phyloP scores from a whole-genome alignment of 35 echinoderm and acorn worm genomes.

The Strongylocentrotus purpuratus region DNA sequence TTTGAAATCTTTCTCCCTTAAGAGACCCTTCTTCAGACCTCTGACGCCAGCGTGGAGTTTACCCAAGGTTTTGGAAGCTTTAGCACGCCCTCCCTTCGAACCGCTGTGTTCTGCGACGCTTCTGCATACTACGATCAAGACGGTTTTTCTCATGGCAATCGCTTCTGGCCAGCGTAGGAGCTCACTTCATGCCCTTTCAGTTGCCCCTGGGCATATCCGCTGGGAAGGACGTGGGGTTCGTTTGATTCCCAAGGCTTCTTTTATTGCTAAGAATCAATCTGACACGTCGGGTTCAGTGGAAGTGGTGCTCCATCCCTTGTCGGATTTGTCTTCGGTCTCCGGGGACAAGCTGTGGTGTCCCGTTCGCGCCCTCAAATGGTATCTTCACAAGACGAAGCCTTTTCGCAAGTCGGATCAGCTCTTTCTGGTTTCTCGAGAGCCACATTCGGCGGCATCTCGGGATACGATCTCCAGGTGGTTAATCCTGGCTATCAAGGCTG shows the following conservation, averaged over 20 bases:
- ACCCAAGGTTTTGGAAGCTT: background rate
- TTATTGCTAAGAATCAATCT: background rate
- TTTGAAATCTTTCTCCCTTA: background rate
- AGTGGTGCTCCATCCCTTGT: background rate
- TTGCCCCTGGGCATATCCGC: conserved; percentile 3
- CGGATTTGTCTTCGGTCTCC: too few relatives aligned
- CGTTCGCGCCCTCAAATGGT: too few relatives aligned
- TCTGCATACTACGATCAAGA: background rate
- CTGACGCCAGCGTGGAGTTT: conserved; percentile 24
- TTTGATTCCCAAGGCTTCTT: background rate
- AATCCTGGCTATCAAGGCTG: too few relatives aligned
- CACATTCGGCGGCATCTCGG: too few relatives aligned
- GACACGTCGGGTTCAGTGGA: background rate
- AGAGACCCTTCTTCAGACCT: background rate
- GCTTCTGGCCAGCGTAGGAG: background rate
- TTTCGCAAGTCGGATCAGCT: too few relatives aligned
- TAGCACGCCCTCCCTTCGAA: background rate
- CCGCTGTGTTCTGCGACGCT: background rate
- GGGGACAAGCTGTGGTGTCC: too few relatives aligned
- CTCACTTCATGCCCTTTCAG: conserved; percentile 18
- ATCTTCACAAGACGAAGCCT: too few relatives aligned
- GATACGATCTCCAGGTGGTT: too few relatives aligned
- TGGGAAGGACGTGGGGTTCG: conserved; percentile 11
- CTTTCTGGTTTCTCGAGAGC: too few relatives aligned
- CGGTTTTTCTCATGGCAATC: background rate